Base-by-base conservation (phyloP, 2,113 vertebrate species). In the Pomatostomus ruficeps region DNA sequence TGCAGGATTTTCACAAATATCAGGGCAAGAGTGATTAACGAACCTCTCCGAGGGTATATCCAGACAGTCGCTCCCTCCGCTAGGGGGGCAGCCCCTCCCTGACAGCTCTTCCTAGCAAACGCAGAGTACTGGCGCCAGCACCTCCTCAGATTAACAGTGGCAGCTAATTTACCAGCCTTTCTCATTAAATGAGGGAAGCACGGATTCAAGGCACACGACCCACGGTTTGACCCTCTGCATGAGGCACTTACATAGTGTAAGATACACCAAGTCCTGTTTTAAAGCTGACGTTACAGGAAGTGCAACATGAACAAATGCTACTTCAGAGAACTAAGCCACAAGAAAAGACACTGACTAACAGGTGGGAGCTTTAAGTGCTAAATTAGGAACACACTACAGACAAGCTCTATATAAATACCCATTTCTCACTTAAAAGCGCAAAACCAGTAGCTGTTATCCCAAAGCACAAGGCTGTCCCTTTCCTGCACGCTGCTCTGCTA, bases 31-130 rank as follows among this genome's bases (percentile, higher is more conserved):
- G 21, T 2, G 6, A 73, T 65, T 15, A 73, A 75, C 17, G 24
- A 31, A 26, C 23, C 33, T 52, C 33, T 72, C 33, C 10, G 58
- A 74, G 29, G 38, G 8, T 14, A 19, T 21, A 35, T n/a, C 24
- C 42, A 20, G 6, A 4, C 1, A 54, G 23, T 7, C 2, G 5
- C 35, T 36, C 31, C 42, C n/a, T 8, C 36, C 1, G 1, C 28
- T 25, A 15, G 29, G 18, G 22, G 19, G 18, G n/a, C 7, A 62
- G 42, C 40, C 11, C 21, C 7, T 6, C 40, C 57, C 36, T 3
- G 8, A 5, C 38, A 35, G 13, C 13, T 14, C 55, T 46, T 40
- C 11, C 57, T 33, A 49, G 57, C 23, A 61, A 67, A 74, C 84
- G 90, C 67, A 76, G 48, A 85, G 21, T 10, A 52, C 15, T 33